Evolutionary conservation across 2,888 invertebrate genomes (phyloP).

Genomic region (Ochropleura leucogaster): DNA sequence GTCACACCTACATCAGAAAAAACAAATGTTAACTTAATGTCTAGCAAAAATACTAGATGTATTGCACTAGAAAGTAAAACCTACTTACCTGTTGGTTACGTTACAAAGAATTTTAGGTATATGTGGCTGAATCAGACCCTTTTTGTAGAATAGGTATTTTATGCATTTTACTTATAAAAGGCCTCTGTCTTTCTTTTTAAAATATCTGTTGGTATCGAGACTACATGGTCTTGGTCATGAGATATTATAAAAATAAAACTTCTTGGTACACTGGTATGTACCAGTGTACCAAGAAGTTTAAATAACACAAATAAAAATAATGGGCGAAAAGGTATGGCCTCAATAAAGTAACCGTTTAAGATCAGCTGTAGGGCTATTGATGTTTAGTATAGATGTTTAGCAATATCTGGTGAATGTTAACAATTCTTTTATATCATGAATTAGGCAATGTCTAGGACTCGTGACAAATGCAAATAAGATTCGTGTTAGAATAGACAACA

Average conservation of each 20-base stretch:
- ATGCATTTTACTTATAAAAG: too few relatives aligned
- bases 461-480: not conserved
- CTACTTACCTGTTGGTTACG: conserved; percentile 39
- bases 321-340: not conserved
- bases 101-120: not conserved
- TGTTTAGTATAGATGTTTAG: not conserved
- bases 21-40: conserved; percentile 22
- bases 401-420: conserved; percentile 22
- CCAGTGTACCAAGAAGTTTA: not conserved
- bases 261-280: too few relatives aligned
- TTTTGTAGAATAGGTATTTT: too few relatives aligned
- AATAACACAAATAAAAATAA: not conserved
- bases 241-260: too few relatives aligned
- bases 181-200: too few relatives aligned
- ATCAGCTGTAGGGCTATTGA: not conserved
- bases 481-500: not conserved
- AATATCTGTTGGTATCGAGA: not conserved
- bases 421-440: not conserved
- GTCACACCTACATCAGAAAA: conserved; percentile 77
- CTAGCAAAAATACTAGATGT: not conserved
- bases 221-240: too few relatives aligned
- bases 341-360: not conserved
- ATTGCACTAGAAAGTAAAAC: conserved; percentile 30
- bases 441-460: conserved; percentile 17
- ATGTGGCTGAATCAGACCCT: not conserved